Conservation (phyloP, 2,113 vertebrate species). For the Xiphorhynchus elegans region DNA sequence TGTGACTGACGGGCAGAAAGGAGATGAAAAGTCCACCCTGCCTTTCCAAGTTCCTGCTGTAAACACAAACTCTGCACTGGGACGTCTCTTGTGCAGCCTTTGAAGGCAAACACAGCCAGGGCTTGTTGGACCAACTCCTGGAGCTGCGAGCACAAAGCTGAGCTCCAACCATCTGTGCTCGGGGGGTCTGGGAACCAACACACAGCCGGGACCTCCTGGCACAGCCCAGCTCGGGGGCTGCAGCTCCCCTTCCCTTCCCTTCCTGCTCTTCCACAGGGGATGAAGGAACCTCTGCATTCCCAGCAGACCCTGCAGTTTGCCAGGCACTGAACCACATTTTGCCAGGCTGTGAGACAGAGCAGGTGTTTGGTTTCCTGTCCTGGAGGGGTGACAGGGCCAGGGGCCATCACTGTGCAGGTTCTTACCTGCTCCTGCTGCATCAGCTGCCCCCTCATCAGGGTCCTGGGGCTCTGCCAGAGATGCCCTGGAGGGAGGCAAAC, state of each 20-base stretch:
- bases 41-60: not conserved
- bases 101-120: not conserved
- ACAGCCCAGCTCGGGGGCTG: too few relatives aligned
- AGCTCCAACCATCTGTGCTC: not conserved
- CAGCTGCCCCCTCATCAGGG: not conserved
- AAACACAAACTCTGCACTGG: not conserved
- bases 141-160: not conserved
- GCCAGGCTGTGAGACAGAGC: not conserved
- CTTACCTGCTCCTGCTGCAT: not conserved
- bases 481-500: not conserved
- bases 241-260: too few relatives aligned
- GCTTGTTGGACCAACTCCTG: constrained; percentile 1
- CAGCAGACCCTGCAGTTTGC: not conserved
- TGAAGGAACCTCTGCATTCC: not conserved
- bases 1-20: not conserved
- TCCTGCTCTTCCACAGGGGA: too few relatives aligned
- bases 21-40: not conserved
- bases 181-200: not conserved
- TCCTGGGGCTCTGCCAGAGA: not conserved
- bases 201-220: not conserved
- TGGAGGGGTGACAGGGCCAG: not conserved
- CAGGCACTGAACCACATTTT: not conserved
- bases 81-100: not conserved
- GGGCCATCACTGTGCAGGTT: not conserved
- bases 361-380: not conserved